Base-by-base conservation (phyloP, 2,113 vertebrate genomes). In the Leucopternis melanops region DNA sequence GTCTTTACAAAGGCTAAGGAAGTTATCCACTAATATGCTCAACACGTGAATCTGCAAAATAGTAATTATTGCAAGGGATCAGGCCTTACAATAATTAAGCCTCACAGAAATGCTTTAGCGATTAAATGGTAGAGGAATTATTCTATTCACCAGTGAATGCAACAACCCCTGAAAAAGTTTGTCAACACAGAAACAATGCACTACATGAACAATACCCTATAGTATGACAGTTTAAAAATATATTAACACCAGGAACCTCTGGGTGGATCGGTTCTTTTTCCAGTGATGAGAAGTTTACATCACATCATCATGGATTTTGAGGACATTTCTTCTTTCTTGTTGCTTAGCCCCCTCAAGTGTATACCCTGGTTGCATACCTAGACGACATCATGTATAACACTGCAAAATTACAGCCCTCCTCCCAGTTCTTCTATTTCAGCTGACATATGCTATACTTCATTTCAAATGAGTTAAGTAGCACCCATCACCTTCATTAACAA, bases 321-420 rank as follows among this genome's bases (percentile, higher is more conserved):
- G 42, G 54, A 52, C 5, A 26, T 32, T 18, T n/a, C 36, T 61
- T 38, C 10, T 42, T 83, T 70, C 29, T 32, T n/a, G 23, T 23
- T 65, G 7, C 45, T 78, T 23, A 54, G 4, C 3, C 13, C 11
- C 29, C 16, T 85, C 23, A 40, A 40, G 26, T 0, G 2, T 26
- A 17, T 16, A 27, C 14, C 6, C 25, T 36, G 13, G 21, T 52
- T 40, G 42, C 52, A 16, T 32, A 36, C 36, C 29, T 42, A 67
- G 57, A 45, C 0, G 1, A 5, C 27, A 40, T 13, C 9, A 34
- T 0, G 0, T 9, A 7, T 3, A 58, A n/a, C 19, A 49, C 16
- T 27, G 8, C 32, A 75, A 58, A 87, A 26, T 52, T n/a, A 32
- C 25, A 40, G 50, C 11, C 20, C 22, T 19, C 27, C 19, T 70